Percentiles rank a stretch among this genome's conserved stretches.
phyloP scores from a whole-genome alignment of 2,797 vertebrate species.

The Melanotaenia boesemani region DNA sequence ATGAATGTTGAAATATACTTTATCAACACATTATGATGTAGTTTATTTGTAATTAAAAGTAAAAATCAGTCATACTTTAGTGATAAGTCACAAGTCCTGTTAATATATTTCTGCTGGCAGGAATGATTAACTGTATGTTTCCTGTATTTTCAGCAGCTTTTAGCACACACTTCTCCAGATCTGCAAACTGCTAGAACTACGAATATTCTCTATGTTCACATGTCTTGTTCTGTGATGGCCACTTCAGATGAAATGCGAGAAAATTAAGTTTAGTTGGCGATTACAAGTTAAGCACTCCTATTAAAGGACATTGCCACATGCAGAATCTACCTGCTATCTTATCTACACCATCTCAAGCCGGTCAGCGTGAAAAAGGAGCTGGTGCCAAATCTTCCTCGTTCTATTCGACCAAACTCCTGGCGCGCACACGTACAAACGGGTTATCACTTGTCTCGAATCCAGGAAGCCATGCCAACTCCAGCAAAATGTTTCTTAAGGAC shows the following conservation, averaged over 20 bases:
- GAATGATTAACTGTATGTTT: too few relatives aligned
- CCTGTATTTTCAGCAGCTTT: too few relatives aligned
- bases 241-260: constrained; percentile 13
- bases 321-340: constrained; percentile 41
- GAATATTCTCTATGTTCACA: neutral
- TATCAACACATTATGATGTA: neutral
- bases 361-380: constrained; percentile 42
- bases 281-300: neutral
- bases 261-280: constrained; percentile 12
- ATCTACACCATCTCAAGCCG: constrained; percentile 53
- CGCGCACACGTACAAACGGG: constrained; percentile 47
- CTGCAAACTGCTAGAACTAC: neutral
- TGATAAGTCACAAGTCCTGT: too few relatives aligned
- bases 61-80: too few relatives aligned
- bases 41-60: neutral
- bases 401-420: constrained; percentile 69
- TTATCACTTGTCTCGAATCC: constrained; percentile 71
- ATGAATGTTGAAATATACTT: neutral
- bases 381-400: constrained; percentile 68
- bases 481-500: constrained; percentile 80
- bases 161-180: too few relatives aligned
- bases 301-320: constrained; percentile 27
- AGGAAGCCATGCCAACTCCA: constrained; percentile 73
- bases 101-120: too few relatives aligned
- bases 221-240: neutral